These are phyloP conservation scores for Drosophila ironensis DNA, from an alignment of 1,140 invertebrate genomes.

Conservation along the genomic window DNA sequence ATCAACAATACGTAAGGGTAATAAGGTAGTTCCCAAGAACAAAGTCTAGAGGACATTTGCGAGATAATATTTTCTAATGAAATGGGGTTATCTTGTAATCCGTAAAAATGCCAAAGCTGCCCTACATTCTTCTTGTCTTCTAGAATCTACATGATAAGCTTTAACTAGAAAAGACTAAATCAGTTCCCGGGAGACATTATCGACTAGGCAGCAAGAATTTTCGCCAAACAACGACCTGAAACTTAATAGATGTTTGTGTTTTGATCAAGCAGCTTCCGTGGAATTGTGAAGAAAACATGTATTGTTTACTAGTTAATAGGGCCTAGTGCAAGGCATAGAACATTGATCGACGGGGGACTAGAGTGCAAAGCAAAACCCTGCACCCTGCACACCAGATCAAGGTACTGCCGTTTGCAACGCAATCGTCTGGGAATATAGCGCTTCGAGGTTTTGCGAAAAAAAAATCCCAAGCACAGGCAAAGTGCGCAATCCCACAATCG, in stretches of 20 bases:
- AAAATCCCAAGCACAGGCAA: conserved; percentile 23
- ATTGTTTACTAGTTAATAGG: not conserved
- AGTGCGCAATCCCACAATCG: conserved; percentile 19
- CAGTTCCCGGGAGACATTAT: no score
- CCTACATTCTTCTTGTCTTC: no score
- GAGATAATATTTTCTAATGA: conserved; percentile 1
- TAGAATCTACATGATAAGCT: no score
- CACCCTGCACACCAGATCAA: conserved; percentile 34
- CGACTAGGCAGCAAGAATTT: no score
- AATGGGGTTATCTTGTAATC: not conserved
- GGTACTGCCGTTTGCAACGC: conserved; percentile 13
- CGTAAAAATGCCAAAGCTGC: no score
- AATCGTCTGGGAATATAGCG: conserved; percentile 8
- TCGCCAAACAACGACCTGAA: no score
- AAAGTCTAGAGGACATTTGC: not conserved
- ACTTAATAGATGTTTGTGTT: no score
- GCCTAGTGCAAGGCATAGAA: conserved; percentile 8
- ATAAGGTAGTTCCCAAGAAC: conserved; percentile 15
- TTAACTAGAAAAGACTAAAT: no score
- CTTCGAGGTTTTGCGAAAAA: conserved; percentile 14
- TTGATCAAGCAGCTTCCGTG: no score
- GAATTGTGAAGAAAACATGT: not conserved
- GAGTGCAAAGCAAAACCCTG: conserved; percentile 8
- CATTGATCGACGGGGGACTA: conserved; percentile 2
- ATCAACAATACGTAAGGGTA: not conserved